These are phyloP conservation scores for Tigriopus japonicus DNA, from an alignment of 1,140 invertebrate species.

Conservation along the genomic window DNA sequence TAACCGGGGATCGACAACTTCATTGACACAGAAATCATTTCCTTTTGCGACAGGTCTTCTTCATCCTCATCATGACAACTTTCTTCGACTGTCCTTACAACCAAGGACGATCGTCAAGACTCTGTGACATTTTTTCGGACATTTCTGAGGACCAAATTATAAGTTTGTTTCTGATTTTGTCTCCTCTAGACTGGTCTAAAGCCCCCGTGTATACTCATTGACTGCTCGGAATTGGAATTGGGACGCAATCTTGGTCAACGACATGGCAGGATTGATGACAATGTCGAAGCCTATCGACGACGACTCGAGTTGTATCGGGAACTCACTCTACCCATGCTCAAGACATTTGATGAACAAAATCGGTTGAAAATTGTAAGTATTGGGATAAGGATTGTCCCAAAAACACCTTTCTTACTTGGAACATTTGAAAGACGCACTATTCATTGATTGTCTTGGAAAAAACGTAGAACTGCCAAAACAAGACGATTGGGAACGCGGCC, in stretches of 20 bases:
- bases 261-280: conserved; percentile 52
- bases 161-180: not conserved
- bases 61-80: no score
- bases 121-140: no score
- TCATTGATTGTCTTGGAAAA: no score
- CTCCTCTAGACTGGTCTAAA: conserved; percentile 44
- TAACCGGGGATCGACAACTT: no score
- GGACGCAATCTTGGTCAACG: conserved; percentile 31
- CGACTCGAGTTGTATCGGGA: conserved; percentile 64
- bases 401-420: no score
- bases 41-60: no score
- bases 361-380: conserved; percentile 54
- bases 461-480: no score
- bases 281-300: conserved; percentile 55
- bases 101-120: not conserved
- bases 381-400: not conserved
- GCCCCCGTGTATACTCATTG: conserved; percentile 52
- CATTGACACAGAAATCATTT: no score
- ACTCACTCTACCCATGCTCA: conserved; percentile 64
- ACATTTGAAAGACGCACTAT: no score
- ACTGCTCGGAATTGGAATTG: conserved; percentile 65
- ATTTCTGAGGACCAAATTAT: no score
- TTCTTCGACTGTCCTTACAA: not conserved
- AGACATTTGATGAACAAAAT: conserved; percentile 52
- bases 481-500: no score